These are phyloP conservation scores for Tiliacea aurago DNA, from an alignment of 2,888 invertebrate species.

Conservation along the genomic window DNA sequence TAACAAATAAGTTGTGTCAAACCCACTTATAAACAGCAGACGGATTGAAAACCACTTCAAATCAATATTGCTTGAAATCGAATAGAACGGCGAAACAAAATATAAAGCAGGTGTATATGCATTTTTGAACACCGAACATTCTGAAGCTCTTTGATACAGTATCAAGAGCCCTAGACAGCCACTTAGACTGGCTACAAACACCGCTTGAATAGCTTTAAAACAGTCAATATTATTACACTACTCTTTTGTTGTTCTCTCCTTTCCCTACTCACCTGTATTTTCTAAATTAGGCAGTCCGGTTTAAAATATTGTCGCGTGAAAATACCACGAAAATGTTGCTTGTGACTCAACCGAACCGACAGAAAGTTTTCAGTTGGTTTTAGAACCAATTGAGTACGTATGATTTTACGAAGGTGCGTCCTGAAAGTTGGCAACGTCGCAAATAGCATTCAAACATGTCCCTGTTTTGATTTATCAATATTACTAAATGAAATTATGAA, in stretches of 20 bases:
- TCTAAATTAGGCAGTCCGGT: not conserved
- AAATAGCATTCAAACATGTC: not conserved
- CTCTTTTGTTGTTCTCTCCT: too few relatives aligned
- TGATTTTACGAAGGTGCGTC: too few relatives aligned
- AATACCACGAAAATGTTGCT: not conserved
- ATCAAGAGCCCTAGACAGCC: slow-evolving; percentile 24
- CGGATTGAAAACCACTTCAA: not conserved
- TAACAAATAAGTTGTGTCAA: not conserved
- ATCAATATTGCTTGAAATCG: not conserved
- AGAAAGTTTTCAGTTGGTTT: too few relatives aligned
- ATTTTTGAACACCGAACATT: slow-evolving; percentile 33
- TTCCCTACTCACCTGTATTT: not conserved
- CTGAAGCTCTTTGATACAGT: slow-evolving; percentile 41
- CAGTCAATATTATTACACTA: not conserved
- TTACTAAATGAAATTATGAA: not conserved
- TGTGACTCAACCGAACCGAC: too few relatives aligned
- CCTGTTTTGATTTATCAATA: not conserved
- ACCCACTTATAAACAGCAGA: slow-evolving; percentile 13
- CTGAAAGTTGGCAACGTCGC: not conserved
- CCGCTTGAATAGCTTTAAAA: slow-evolving; percentile 19
- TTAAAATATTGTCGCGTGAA: not conserved
- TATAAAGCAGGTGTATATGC: slow-evolving; percentile 21
- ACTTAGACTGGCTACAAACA: slow-evolving; percentile 28
- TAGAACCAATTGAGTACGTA: not conserved
- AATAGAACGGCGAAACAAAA: slow-evolving; percentile 20